Percentiles rank a stretch among this genome's conserved stretches.
These are phyloP conservation scores for Pycnomerus fuliginosus DNA, from an alignment of 2,888 invertebrate species.

Conservation along the genomic window DNA sequence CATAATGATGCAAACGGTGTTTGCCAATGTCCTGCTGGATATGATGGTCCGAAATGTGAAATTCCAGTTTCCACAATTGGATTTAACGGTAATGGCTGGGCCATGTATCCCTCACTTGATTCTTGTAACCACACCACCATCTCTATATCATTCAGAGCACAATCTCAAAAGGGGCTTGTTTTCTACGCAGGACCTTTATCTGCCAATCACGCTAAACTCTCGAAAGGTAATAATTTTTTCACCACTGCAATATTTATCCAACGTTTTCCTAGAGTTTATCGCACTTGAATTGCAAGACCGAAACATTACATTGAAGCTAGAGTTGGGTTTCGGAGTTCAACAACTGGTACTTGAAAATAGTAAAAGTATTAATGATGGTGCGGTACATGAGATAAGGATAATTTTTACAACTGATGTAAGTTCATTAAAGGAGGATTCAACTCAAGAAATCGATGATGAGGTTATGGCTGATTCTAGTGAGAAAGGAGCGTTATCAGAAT, in stretches of 20 bases:
- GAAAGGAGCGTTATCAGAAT: no score
- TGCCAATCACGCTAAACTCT: slow-evolving; percentile 60
- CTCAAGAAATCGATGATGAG: no score
- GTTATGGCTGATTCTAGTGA: no score
- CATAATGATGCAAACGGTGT: slow-evolving; percentile 58
- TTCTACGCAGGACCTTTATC: slow-evolving; percentile 84
- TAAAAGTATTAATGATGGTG: slow-evolving; percentile 77
- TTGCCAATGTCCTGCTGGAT: slow-evolving; percentile 78
- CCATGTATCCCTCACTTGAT: slow-evolving; percentile 85
- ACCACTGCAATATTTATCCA: no score
- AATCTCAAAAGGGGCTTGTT: slow-evolving; percentile 75
- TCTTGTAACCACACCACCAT: slow-evolving; percentile 84
- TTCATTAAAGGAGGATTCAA: no score
- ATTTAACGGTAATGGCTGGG: slow-evolving; percentile 90
- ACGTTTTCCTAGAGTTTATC: slow-evolving; percentile 89
- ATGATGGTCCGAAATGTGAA: slow-evolving; percentile 88
- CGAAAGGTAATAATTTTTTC: no score
- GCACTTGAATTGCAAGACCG: slow-evolving; percentile 83
- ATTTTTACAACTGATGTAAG: slow-evolving; percentile 56
- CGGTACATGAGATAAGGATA: slow-evolving; percentile 85
- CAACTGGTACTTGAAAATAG: slow-evolving; percentile 67
- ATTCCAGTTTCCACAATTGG: slow-evolving; percentile 81
- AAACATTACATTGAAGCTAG: slow-evolving; percentile 77
- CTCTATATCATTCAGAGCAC: slow-evolving; percentile 77
- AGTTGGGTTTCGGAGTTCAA: slow-evolving; percentile 79